A percentile compares a stretch with the other conserved stretches of the same genome.
Conservation (phyloP, 2,888 invertebrate species). For the Silvanus unidentatus region DNA sequence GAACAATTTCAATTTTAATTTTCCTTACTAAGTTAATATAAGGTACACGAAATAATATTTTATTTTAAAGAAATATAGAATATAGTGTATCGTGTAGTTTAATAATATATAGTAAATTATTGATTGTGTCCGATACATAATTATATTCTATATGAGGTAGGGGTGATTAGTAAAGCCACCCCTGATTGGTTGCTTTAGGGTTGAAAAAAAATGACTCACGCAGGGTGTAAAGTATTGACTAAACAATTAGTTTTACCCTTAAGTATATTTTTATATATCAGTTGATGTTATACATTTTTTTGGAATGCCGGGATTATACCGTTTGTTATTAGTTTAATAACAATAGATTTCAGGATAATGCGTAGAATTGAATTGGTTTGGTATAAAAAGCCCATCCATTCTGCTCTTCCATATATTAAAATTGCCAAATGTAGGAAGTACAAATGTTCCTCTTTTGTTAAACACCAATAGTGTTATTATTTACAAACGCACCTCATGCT, state of each 20-base stretch:
- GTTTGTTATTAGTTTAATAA: conserved; percentile 23
- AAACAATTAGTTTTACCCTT: conserved; percentile 49
- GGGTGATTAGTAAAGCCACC: conserved; percentile 47
- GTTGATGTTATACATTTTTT: conserved; percentile 26
- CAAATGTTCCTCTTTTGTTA: background rate
- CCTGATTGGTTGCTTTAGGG: conserved; percentile 48
- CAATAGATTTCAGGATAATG: background rate
- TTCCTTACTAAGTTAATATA: no score
- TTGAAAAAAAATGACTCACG: conserved; percentile 50
- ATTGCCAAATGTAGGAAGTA: background rate
- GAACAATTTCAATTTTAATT: no score
- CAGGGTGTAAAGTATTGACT: conserved; percentile 51
- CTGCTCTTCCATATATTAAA: no score
- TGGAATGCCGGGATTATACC: conserved; percentile 1
- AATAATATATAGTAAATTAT: conserved; percentile 40
- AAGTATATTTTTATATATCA: conserved; percentile 45
- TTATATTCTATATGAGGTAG: conserved; percentile 43
- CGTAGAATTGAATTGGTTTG: no score
- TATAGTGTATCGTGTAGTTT: conserved; percentile 2
- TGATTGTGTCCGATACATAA: conserved; percentile 48
- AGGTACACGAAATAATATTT: no score
- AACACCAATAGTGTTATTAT: background rate
- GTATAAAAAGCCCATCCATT: no score
- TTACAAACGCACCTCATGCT: background rate
- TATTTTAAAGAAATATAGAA: background rate